phyloP scores from a whole-genome alignment of 2,888 invertebrate genomes.

The Lysandra coridon region DNA sequence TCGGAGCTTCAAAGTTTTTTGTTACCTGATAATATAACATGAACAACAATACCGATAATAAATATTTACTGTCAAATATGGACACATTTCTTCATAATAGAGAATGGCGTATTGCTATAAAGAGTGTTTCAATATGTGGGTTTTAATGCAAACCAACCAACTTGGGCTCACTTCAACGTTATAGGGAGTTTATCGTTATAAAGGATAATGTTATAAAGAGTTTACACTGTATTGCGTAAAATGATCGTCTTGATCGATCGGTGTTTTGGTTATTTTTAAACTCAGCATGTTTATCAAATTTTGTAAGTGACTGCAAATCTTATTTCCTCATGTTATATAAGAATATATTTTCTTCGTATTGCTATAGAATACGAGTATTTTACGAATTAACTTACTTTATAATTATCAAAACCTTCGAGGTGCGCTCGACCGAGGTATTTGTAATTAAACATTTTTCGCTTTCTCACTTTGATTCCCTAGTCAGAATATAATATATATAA shows the following conservation, averaged over 20 bases:
- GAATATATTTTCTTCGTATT: neutral
- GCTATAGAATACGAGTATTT: neutral
- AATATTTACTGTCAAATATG: no score
- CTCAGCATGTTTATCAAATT: neutral
- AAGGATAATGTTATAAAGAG: no score
- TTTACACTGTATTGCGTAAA: slow-evolving; percentile 47
- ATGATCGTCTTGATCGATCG: slow-evolving; percentile 47
- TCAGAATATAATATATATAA: neutral
- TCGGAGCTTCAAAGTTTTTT: no score
- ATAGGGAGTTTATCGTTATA: no score
- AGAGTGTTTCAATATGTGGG: no score
- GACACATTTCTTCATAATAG: no score
- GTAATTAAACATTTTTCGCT: slow-evolving; percentile 79
- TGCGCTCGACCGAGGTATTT: slow-evolving; percentile 92
- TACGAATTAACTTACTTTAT: slow-evolving; percentile 83
- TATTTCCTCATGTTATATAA: neutral
- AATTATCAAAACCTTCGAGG: slow-evolving; percentile 95
- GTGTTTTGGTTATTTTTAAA: slow-evolving; percentile 50
- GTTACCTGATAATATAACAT: no score
- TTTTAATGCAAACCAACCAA: no score
- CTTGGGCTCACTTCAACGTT: no score
- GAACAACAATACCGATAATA: no score
- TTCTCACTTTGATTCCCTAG: slow-evolving; percentile 39
- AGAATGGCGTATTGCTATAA: no score
- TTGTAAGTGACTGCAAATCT: neutral